These are phyloP conservation scores for Osmerus eperlanus DNA, from an alignment of 2,113 vertebrate genomes.

Conservation along the genomic window DNA sequence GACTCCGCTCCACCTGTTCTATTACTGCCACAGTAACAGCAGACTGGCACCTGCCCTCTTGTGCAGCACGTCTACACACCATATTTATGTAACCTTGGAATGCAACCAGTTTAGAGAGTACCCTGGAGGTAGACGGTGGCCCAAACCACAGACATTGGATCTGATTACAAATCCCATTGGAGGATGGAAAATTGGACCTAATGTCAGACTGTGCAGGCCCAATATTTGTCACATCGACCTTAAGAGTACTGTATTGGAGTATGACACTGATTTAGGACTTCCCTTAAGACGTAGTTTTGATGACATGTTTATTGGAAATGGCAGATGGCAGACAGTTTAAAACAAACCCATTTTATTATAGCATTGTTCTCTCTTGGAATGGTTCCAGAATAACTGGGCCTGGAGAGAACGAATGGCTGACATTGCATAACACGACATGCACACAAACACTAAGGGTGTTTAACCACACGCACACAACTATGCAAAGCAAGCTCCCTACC, in stretches of 20 bases:
- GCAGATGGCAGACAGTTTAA: constrained; percentile 32
- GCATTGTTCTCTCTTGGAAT: constrained; percentile 51
- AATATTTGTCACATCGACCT: too few relatives aligned
- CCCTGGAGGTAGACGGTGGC: constrained; percentile 10
- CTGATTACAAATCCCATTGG: constrained; percentile 29
- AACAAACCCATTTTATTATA: constrained; percentile 29
- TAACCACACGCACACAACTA: constrained; percentile 25
- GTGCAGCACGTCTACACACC: constrained; percentile 23
- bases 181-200: too few relatives aligned
- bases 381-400: constrained; percentile 12
- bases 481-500: constrained; percentile 24
- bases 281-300: constrained; percentile 26
- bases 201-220: too few relatives aligned
- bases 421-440: constrained; percentile 34
- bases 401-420: constrained; percentile 20
- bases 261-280: constrained; percentile 5
- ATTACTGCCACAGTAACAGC: constrained; percentile 19
- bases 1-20: constrained; percentile 49
- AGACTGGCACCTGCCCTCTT: constrained; percentile 31
- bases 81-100: constrained; percentile 46
- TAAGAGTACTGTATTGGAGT: background rate
- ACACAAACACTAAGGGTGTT: constrained; percentile 34
- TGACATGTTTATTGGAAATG: constrained; percentile 37
- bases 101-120: constrained; percentile 29
- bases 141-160: constrained; percentile 22